phyloP scores from a whole-genome alignment of 37 sponge, comb jelly and placozoan genomes.

The Petrosia ficiformis region DNA sequence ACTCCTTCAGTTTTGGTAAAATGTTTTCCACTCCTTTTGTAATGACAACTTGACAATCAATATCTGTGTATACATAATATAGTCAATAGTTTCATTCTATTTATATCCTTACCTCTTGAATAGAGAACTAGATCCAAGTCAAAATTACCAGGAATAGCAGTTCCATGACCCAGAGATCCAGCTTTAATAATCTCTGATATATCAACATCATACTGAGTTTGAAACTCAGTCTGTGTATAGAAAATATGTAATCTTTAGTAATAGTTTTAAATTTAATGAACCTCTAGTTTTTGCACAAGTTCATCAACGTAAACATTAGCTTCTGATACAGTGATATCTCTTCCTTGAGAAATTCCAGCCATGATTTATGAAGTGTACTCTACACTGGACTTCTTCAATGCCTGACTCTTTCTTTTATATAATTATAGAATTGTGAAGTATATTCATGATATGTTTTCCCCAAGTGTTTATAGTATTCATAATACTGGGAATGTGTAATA shows the following conservation, averaged over 20 bases:
- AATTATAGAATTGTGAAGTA: too few species aligned
- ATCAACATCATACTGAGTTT: too few species aligned
- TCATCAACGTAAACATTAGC: slow-evolving; percentile 11
- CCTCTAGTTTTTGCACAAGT: slow-evolving; percentile 2
- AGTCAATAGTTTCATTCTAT: not conserved
- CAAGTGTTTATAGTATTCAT: too few species aligned
- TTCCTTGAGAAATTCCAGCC: too few species aligned
- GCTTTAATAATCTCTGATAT: slow-evolving; percentile 16
- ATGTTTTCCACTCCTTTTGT: slow-evolving; percentile 15
- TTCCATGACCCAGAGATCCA: slow-evolving; percentile 42
- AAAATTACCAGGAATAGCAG: slow-evolving; percentile 38
- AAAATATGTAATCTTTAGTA: too few species aligned
- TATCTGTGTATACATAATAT: slow-evolving; percentile 9
- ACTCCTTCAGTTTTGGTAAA: slow-evolving; percentile 29
- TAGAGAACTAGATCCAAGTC: slow-evolving; percentile 36
- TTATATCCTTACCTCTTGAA: slow-evolving; percentile 25
- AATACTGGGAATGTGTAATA: too few species aligned
- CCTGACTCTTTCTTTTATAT: too few species aligned
- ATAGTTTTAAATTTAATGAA: not conserved
- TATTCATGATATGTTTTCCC: too few species aligned
- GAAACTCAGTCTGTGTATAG: too few species aligned
- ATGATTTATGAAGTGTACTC: too few species aligned
- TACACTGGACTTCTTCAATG: too few species aligned
- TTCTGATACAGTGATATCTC: slow-evolving; percentile 12
- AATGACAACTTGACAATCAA: slow-evolving; percentile 10